Evolutionary conservation across 37 sponge, comb jelly and placozoan genomes (phyloP).

Genomic region (Oscarella lobularis): DNA sequence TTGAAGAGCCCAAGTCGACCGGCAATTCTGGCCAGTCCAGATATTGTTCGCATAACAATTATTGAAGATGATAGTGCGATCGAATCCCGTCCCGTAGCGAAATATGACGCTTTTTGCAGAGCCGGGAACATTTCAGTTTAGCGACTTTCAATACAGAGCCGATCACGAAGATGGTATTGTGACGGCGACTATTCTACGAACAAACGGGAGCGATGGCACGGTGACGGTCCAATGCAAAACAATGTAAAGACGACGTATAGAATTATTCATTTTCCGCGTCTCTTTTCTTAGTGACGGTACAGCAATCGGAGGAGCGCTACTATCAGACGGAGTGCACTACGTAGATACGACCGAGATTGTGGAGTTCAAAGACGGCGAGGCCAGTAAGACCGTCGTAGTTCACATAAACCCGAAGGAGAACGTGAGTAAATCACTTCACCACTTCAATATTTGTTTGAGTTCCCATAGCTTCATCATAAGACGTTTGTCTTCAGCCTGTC

Average conservation of each 20-base stretch:
- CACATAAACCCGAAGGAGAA: neutral
- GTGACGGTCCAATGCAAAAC: neutral
- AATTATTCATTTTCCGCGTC: too few species aligned
- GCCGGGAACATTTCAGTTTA: neutral
- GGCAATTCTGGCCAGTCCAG: neutral
- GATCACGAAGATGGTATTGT: neutral
- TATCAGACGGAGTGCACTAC: neutral
- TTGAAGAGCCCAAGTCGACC: neutral
- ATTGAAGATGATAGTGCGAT: neutral
- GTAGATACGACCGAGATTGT: neutral
- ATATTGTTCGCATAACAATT: neutral
- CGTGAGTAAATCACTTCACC: neutral
- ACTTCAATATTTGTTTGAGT: neutral
- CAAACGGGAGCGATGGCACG: neutral
- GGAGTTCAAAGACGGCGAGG: neutral
- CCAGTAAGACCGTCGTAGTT: neutral
- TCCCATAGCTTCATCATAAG: neutral
- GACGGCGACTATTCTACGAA: neutral
- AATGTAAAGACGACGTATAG: neutral
- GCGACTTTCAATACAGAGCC: neutral
- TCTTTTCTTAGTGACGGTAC: constrained; percentile 5
- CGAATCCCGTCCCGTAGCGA: too few species aligned
- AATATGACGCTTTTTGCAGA: too few species aligned
- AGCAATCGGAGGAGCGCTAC: neutral
- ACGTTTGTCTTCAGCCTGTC: neutral